These are phyloP conservation scores for Melieria omissa DNA, from an alignment of 2,888 invertebrate species.

Conservation along the genomic window DNA sequence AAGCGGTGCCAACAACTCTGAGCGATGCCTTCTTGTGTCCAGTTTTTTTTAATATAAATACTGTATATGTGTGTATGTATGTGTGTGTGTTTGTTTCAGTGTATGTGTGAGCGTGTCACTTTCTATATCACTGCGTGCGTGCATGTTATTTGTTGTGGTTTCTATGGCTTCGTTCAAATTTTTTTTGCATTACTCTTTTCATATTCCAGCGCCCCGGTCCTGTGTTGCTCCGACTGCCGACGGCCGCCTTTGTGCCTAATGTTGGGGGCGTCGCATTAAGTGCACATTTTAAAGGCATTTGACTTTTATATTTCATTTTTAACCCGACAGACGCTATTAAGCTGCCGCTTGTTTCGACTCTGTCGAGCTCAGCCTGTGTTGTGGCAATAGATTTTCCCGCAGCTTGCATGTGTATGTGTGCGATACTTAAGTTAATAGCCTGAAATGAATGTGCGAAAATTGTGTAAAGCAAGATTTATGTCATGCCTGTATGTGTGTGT, in stretches of 20 bases:
- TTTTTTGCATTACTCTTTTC: background rate
- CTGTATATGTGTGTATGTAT: background rate
- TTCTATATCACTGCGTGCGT: background rate
- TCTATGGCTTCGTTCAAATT: conserved; percentile 5
- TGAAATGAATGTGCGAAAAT: conserved; percentile 34
- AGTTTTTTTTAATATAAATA: too few relatives aligned
- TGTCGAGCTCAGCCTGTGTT: background rate
- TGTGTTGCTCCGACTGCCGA: too few relatives aligned
- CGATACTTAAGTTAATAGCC: conserved; percentile 34
- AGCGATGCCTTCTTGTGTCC: too few relatives aligned
- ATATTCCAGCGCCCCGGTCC: too few relatives aligned
- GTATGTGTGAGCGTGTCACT: background rate
- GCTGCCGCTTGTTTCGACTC: background rate
- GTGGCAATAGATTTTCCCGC: conserved; percentile 10
- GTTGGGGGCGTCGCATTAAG: background rate
- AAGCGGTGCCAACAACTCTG: too few relatives aligned
- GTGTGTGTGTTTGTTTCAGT: too few relatives aligned
- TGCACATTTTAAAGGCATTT: conserved; percentile 14
- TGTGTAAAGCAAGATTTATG: conserved; percentile 33
- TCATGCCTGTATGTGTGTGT: background rate
- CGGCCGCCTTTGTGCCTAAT: background rate
- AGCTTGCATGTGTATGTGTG: conserved; percentile 1
- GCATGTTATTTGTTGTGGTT: conserved; percentile 2
- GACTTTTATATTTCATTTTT: conserved; percentile 26
- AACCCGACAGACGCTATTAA: background rate